phyloP scores from a whole-genome alignment of 1,140 invertebrate species.

The Nylanderia fulva region DNA sequence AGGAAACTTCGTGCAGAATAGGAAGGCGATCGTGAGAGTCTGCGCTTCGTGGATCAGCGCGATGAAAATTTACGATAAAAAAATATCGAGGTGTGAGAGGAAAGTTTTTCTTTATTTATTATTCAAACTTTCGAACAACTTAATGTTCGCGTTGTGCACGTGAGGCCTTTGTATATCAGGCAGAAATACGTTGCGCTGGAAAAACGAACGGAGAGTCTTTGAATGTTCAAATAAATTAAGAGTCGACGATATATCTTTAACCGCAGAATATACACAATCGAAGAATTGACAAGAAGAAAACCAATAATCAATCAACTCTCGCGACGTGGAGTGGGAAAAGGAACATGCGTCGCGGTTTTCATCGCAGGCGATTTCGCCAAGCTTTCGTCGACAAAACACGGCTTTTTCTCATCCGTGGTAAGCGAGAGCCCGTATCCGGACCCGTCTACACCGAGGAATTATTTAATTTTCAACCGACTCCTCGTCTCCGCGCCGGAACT shows the following conservation, averaged over 20 bases:
- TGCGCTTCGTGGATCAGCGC: neutral
- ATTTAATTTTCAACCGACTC: slow-evolving; percentile 73
- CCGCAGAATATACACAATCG: neutral
- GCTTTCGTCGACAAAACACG: neutral
- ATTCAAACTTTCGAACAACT: slow-evolving; percentile 7
- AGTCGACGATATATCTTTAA: neutral
- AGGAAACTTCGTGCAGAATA: neutral
- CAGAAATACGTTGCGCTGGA: neutral
- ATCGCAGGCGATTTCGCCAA: neutral
- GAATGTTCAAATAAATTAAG: neutral
- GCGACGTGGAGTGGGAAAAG: neutral
- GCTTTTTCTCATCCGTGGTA: slow-evolving; percentile 49
- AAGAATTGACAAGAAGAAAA: slow-evolving; percentile 11
- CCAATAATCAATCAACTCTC: slow-evolving; percentile 31
- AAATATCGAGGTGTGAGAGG: neutral
- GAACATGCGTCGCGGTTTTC: slow-evolving; percentile 39
- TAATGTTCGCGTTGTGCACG: slow-evolving; percentile 16
- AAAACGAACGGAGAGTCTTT: neutral
- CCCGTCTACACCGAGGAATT: slow-evolving; percentile 64
- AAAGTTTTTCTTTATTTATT: slow-evolving; percentile 5
- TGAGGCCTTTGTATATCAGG: neutral
- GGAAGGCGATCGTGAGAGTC: slow-evolving; percentile 24
- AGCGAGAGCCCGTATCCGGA: slow-evolving; percentile 53
- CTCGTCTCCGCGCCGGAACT: slow-evolving; percentile 57
- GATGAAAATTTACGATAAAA: slow-evolving; percentile 6